These are phyloP conservation scores for Narcine bancroftii DNA, from an alignment of 2,113 vertebrate species.

Conservation along the genomic window DNA sequence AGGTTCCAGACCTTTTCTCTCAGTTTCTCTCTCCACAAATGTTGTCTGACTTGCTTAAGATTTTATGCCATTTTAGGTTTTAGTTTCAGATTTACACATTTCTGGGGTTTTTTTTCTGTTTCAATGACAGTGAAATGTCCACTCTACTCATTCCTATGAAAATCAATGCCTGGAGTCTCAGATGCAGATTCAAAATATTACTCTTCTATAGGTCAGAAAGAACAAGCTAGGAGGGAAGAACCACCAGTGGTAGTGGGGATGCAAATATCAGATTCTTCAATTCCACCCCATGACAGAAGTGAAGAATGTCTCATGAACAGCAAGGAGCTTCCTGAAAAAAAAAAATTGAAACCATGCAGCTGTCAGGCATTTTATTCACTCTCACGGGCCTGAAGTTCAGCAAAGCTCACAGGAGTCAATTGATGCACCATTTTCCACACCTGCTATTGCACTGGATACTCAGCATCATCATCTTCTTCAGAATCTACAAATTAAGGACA, in stretches of 20 bases:
- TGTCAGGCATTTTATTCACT: background rate
- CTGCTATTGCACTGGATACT: background rate
- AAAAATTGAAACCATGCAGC: background rate
- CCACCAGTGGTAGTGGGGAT: background rate
- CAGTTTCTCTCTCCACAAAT: no score
- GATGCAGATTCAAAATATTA: background rate
- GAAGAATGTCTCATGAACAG: background rate
- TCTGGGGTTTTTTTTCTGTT: no score
- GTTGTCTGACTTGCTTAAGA: no score
- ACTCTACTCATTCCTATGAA: background rate
- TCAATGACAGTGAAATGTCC: no score
- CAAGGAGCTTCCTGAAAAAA: background rate
- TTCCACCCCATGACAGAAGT: background rate
- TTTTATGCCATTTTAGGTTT: no score
- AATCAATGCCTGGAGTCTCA: background rate
- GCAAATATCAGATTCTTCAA: background rate
- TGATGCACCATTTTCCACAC: background rate
- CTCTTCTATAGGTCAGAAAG: background rate
- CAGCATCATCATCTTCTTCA: constrained; percentile 19
- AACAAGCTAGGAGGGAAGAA: background rate
- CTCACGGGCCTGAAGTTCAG: background rate
- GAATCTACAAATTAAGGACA: constrained; percentile 23
- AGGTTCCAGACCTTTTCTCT: no score
- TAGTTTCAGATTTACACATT: no score
- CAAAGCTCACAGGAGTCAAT: background rate